Evolutionary conservation across 2,888 invertebrate species (phyloP).

Genomic region (Dynastes hyllus): DNA sequence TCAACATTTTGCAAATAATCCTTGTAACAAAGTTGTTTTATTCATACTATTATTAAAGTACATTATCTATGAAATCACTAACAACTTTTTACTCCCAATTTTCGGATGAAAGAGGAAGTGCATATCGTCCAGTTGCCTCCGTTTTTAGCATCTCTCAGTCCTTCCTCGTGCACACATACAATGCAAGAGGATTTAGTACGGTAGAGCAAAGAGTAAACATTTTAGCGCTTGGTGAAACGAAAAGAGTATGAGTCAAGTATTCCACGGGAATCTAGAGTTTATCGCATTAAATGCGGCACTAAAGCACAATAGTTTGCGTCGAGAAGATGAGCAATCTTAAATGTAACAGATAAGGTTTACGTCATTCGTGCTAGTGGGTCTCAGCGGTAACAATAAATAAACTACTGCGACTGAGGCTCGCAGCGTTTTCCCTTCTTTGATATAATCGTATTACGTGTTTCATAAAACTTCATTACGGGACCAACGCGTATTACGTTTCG

Average conservation of each 20-base stretch:
- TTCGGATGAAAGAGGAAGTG: too few species aligned
- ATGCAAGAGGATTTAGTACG: too few species aligned
- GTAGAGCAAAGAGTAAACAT: constrained; percentile 15
- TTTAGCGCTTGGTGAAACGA: constrained; percentile 1
- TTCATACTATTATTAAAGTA: too few species aligned
- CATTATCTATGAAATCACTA: too few species aligned
- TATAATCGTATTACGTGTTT: constrained; percentile 45
- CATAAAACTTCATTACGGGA: constrained; percentile 48
- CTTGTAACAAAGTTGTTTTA: too few species aligned
- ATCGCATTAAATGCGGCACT: constrained; percentile 2
- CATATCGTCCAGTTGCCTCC: too few species aligned
- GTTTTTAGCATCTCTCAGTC: too few species aligned
- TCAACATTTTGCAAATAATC: too few species aligned
- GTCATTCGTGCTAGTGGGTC: constrained; percentile 26
- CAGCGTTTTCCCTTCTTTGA: constrained; percentile 34
- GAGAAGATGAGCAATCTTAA: constrained; percentile 41
- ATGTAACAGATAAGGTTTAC: constrained; percentile 41
- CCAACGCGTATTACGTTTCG: constrained; percentile 41
- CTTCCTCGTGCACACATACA: too few species aligned
- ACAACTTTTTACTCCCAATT: too few species aligned
- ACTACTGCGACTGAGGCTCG: constrained; percentile 7
- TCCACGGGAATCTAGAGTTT: constrained; percentile 20
- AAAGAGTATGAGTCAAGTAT: constrained; percentile 31
- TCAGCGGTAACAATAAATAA: constrained; percentile 26
- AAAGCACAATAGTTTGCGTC: constrained; percentile 37